phyloP scores from a whole-genome alignment of 1,140 invertebrate species.

The Bombus waltoni region DNA sequence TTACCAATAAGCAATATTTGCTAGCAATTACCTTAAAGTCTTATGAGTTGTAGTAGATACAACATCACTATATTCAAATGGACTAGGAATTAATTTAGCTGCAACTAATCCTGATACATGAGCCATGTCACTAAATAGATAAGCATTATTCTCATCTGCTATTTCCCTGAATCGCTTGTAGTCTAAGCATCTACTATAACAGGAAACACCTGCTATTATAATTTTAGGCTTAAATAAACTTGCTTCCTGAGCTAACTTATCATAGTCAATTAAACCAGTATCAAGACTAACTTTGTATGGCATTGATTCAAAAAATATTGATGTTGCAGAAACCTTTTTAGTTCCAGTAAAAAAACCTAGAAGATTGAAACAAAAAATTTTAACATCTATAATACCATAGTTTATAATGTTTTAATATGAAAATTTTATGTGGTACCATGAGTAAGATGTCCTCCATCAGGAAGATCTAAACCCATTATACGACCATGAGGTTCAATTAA shows the following conservation, averaged over 20 bases:
- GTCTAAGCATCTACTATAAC: conserved; percentile 93
- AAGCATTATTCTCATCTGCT: conserved; percentile 92
- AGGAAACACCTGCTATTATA: conserved; percentile 97
- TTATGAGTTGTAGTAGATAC: conserved; percentile 99
- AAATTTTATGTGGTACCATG: conserved; percentile 85
- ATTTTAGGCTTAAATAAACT: conserved; percentile 95
- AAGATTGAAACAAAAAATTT: conserved; percentile 16
- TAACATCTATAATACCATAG: background rate
- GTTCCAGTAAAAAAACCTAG: conserved; percentile 92
- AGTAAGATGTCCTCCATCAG: conserved; percentile 98
- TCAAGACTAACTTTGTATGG: conserved; percentile 95
- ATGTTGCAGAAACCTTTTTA: conserved; percentile 98
- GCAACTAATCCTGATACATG: conserved; percentile 97
- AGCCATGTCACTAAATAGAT: conserved; percentile 97
- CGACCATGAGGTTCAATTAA: conserved; percentile 95
- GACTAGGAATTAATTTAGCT: conserved; percentile 92
- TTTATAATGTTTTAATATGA: background rate
- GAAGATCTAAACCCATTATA: conserved; percentile 98
- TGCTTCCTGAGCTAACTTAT: conserved; percentile 91
- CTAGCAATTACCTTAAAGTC: conserved; percentile 85
- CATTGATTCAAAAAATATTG: conserved; percentile 99
- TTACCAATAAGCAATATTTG: too few species aligned
- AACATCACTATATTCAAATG: conserved; percentile 96
- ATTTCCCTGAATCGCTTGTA: conserved; percentile 95
- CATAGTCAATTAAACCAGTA: conserved; percentile 97